These are phyloP conservation scores for Dendronephthya gigantea DNA, from an alignment of 64 coral and sea anemone species.

Conservation along the genomic window DNA sequence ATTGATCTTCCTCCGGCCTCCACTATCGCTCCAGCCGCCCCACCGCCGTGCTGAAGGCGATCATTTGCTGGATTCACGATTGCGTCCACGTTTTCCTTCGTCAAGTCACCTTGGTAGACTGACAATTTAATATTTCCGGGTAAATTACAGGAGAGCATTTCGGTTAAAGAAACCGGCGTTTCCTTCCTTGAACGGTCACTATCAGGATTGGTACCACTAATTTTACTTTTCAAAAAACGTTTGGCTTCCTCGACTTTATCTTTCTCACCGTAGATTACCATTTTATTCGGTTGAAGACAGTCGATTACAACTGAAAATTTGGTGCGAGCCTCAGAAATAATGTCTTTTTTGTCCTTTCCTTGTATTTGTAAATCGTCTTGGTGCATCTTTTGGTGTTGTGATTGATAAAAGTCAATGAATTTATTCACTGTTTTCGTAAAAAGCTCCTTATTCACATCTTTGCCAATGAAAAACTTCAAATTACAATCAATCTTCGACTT, in stretches of 20 bases:
- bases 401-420: no score
- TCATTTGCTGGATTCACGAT: slow-evolving; percentile 58
- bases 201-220: no score
- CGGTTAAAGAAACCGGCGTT: background rate
- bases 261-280: background rate
- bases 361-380: no score
- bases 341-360: no score
- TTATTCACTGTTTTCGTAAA: background rate
- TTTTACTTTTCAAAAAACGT: background rate
- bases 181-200: background rate
- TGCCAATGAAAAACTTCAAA: background rate
- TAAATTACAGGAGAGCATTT: background rate
- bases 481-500: background rate
- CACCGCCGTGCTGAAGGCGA: background rate
- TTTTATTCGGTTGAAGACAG: background rate
- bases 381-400: no score
- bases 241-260: background rate
- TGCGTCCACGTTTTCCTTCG: slow-evolving; percentile 20
- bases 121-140: background rate
- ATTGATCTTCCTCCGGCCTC: slow-evolving; percentile 31
- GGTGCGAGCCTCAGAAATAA: background rate
- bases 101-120: slow-evolving; percentile 39
- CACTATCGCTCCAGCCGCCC: slow-evolving; percentile 11
- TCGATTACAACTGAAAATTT: background rate
- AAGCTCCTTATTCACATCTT: background rate